A percentile compares a stretch with the other conserved stretches of the same genome.
Evolutionary conservation across 2,888 invertebrate genomes (phyloP).

Genomic region (Plemyria rubiginata): DNA sequence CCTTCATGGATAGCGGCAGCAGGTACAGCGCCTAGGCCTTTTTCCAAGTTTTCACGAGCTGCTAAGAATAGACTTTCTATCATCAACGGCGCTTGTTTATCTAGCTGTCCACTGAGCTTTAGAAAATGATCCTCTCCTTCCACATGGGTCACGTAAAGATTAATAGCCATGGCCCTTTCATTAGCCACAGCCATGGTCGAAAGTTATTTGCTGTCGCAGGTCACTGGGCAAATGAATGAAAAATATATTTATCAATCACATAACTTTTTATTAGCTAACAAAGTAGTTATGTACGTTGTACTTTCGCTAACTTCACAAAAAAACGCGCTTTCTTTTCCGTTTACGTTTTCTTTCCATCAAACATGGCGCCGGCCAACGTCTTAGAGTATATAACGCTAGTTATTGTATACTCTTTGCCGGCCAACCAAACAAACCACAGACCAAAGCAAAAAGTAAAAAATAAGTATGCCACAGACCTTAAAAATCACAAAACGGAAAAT

Average conservation of each 20-base stretch:
- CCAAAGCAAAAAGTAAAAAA: no score
- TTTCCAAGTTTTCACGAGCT: conserved; percentile 71
- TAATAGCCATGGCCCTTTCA: conserved; percentile 69
- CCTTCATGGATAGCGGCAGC: conserved; percentile 80
- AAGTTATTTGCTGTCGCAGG: conserved; percentile 28
- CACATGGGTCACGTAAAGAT: conserved; percentile 87
- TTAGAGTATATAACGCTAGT: no score
- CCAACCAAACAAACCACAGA: background rate
- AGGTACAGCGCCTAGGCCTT: conserved; percentile 76
- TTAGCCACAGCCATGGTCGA: conserved; percentile 65
- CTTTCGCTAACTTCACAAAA: conserved; percentile 57
- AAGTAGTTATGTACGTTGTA: conserved; percentile 52
- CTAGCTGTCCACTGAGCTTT: conserved; percentile 89
- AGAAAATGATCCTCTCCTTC: conserved; percentile 88
- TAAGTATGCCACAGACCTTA: no score
- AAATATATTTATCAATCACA: conserved; percentile 56
- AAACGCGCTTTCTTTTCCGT: conserved; percentile 73
- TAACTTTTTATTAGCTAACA: conserved; percentile 54
- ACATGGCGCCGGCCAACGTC: conserved; percentile 68
- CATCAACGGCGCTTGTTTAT: conserved; percentile 82
- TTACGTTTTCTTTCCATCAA: conserved; percentile 76
- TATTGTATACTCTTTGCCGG: no score
- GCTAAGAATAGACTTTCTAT: conserved; percentile 81
- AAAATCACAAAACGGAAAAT: no score
- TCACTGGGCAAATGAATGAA: conserved; percentile 30